phyloP scores from a whole-genome alignment of 2,113 vertebrate species.

The Lepidothrix coronata region DNA sequence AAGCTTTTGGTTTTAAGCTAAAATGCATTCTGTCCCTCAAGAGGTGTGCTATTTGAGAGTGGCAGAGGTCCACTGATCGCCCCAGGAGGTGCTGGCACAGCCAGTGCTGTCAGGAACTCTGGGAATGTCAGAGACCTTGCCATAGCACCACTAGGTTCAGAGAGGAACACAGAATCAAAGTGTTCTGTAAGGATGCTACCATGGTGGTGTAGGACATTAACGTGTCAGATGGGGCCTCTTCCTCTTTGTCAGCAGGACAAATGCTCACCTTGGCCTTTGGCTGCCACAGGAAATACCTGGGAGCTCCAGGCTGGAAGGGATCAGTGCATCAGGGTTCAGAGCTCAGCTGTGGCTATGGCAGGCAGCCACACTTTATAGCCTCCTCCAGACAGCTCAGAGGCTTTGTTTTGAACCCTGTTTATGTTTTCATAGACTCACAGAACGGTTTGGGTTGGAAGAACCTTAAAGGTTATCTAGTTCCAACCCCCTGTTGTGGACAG shows the following conservation, averaged over 20 bases:
- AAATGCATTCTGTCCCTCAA: background rate
- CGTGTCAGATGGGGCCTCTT: background rate
- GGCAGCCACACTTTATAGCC: background rate
- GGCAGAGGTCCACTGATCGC: background rate
- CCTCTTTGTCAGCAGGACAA: background rate
- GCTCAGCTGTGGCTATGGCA: background rate
- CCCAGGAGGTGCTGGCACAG: background rate
- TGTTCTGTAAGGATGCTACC: rapidly evolving
- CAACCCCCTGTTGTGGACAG: background rate
- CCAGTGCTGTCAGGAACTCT: background rate
- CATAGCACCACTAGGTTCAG: rapidly evolving
- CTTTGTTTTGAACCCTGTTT: background rate
- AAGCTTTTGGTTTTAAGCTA: background rate
- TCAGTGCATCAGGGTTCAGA: rapidly evolving
- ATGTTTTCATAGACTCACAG: background rate
- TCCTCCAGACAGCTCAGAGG: background rate
- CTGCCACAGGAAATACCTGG: background rate
- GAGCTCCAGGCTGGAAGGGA: background rate
- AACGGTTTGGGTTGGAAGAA: background rate
- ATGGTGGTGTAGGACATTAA: rapidly evolving
- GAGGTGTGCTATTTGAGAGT: background rate
- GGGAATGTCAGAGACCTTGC: background rate
- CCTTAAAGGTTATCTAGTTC: background rate
- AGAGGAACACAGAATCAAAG: rapidly evolving
- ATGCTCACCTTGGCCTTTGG: background rate